phyloP scores from a whole-genome alignment of 2,888 invertebrate species.

The Leucophenga maculata region DNA sequence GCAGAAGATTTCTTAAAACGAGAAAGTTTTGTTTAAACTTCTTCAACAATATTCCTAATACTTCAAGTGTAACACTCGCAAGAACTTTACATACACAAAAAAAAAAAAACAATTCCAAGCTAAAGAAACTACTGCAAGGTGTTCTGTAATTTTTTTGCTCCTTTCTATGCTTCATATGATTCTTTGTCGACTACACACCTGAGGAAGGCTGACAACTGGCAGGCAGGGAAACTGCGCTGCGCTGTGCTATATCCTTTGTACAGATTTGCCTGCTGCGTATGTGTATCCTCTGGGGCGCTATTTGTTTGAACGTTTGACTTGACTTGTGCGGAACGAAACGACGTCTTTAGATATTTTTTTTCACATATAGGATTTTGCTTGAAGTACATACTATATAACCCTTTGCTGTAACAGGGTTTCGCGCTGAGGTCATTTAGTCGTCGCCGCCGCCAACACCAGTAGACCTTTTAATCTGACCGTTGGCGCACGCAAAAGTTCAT shows the following conservation, averaged over 20 bases:
- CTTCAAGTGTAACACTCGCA: too few species aligned
- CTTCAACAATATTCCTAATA: too few species aligned
- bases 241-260: not conserved
- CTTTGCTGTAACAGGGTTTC: not conserved
- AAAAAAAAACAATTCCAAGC: not conserved
- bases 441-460: too few species aligned
- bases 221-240: not conserved
- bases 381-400: not conserved
- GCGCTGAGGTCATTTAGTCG: not conserved
- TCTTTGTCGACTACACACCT: not conserved
- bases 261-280: not conserved
- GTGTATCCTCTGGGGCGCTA: constrained; percentile 9
- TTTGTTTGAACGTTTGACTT: constrained; percentile 12
- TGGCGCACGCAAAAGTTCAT: not conserved
- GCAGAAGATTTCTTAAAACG: too few species aligned
- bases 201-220: not conserved
- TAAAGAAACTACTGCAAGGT: not conserved
- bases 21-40: too few species aligned
- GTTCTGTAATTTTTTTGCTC: not conserved
- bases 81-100: not conserved
- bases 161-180: too few species aligned
- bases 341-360: not conserved
- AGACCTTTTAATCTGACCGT: not conserved
- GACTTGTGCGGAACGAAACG: not conserved
- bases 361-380: not conserved